Percentiles rank a stretch among this genome's conserved stretches.
phyloP scores from a whole-genome alignment of 2,888 invertebrate species.

The Julus scanicus region DNA sequence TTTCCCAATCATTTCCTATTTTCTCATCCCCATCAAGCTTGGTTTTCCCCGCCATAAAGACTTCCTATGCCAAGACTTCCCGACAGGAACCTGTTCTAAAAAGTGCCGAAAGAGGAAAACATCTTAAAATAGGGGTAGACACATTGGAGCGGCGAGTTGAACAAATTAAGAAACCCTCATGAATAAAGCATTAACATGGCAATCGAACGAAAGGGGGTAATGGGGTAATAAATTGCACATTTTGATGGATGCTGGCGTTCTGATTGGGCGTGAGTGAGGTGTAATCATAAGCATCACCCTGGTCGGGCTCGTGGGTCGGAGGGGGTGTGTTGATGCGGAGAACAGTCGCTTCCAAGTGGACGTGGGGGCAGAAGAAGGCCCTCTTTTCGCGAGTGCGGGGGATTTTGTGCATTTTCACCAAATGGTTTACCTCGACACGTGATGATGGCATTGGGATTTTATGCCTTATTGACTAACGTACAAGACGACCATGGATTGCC shows the following conservation, averaged over 20 bases:
- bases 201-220: constrained; percentile 20
- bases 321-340: not conserved
- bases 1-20: not conserved
- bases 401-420: not conserved
- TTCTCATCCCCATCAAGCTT: not conserved
- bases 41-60: not conserved
- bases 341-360: no score
- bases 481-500: not conserved
- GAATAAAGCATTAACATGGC: constrained; percentile 38
- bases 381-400: not conserved
- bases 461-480: not conserved
- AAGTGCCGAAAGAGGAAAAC: constrained; percentile 15
- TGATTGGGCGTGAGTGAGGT: constrained; percentile 18
- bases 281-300: not conserved
- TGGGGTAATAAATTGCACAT: constrained; percentile 31
- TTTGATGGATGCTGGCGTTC: not conserved
- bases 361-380: constrained; percentile 12
- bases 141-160: constrained; percentile 16
- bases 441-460: not conserved
- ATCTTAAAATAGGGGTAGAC: constrained; percentile 39
- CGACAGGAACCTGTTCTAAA: constrained; percentile 2
- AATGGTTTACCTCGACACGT: not conserved
- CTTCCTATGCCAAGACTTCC: not conserved
- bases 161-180: constrained; percentile 42
- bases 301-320: constrained; percentile 16